Evolutionary conservation across 2,888 invertebrate genomes (phyloP), one percentile per base, ranked within the genome.

Genomic region (Nemapogon koenigi): DNA sequence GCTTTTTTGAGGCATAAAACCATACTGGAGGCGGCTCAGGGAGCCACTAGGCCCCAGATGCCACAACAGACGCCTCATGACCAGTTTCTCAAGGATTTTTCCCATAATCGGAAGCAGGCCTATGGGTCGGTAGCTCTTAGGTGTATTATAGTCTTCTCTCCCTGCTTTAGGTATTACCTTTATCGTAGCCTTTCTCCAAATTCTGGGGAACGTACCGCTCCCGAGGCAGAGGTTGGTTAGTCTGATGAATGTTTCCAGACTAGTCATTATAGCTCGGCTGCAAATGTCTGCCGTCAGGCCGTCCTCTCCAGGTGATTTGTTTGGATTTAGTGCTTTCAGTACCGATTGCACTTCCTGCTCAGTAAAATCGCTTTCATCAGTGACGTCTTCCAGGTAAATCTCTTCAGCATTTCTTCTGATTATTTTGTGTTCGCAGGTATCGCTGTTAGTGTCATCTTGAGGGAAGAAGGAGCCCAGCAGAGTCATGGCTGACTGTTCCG

Each of bases 121-220:
- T 3, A 45, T 43, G 1, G 44, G 42, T 8, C 46, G 30, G 28
- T 42, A 45, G 7, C 39, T 41, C 10, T 41, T 41, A 3, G 26
- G 14, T 8, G 45, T 37, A 28, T 28, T 19, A 8, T 36, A 33
- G 10, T 40, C 41, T 3, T 38, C 39, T 19, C 44, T 44, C 1
- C 43, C 42, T 1, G 41, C 31, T 18, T 49, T 49, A 6, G 38
- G 39, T 1, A 49, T 30, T 1, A 43, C 11, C 3, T 14, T 27
- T 6, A 49, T 40, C 7, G 11, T 19, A 1, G 44, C 46, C 3
- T 19, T 17, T 22, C 46, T 47, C 48, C 48, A 48, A 2, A 7
- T 6, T 4, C 7, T 37, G 1, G 48, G 48, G 25, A 48, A 48
- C 7, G 38, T 11, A 4, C 39, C 39, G 11, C 17, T 13, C 17